Percentiles rank a stretch among this genome's conserved stretches.
Evolutionary conservation across 2,113 vertebrate species (phyloP).

Genomic region (Benitochromis conjunctus): DNA sequence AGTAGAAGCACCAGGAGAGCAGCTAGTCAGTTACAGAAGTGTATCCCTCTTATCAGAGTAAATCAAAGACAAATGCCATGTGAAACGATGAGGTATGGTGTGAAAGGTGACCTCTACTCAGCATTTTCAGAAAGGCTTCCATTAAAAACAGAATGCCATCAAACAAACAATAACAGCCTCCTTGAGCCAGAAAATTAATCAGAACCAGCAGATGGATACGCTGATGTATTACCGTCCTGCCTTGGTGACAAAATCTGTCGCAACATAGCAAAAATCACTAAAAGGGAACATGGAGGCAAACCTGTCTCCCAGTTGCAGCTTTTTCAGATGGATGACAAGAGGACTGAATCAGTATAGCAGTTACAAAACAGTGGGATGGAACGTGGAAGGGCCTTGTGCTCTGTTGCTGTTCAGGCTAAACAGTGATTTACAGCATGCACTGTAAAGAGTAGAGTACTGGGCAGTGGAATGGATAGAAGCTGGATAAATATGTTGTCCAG

Average conservation of each 20-base stretch:
- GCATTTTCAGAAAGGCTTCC: not conserved
- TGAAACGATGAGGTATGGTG: not conserved
- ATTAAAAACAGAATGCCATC: accelerated
- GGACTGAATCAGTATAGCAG: not conserved
- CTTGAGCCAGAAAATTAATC: not conserved
- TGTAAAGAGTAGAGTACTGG: not conserved
- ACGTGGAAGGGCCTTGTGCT: not conserved
- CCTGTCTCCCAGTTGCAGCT: not conserved
- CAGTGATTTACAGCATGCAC: not conserved
- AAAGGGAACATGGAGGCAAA: not conserved
- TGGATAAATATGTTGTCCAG: not conserved
- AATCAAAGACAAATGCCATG: not conserved
- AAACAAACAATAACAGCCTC: not conserved
- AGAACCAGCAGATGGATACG: not conserved
- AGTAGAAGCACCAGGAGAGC: not conserved
- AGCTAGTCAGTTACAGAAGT: not conserved
- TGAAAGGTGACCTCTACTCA: not conserved
- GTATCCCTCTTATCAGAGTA: not conserved
- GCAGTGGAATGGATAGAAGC: not conserved
- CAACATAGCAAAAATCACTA: not conserved
- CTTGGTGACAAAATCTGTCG: not conserved
- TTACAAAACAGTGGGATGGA: not conserved
- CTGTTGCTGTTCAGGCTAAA: not conserved
- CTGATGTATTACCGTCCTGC: not conserved
- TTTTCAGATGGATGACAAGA: not conserved